Evolutionary conservation across 1,140 invertebrate species (phyloP).

Genomic region (Tetramorium simillimum): DNA sequence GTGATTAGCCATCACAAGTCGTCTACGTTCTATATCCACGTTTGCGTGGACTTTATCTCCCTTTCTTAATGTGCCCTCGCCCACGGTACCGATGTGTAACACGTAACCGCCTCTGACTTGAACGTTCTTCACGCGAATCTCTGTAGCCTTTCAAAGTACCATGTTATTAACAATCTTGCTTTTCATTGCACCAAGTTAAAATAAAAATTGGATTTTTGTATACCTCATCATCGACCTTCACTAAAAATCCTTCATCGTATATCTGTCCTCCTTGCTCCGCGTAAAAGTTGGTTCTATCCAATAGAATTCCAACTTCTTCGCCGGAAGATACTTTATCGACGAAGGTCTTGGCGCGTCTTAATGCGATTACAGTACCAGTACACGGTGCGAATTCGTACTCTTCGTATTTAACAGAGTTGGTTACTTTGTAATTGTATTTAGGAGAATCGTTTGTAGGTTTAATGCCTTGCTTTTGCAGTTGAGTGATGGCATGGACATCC

Average conservation of each 20-base stretch:
- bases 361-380: constrained; percentile 89
- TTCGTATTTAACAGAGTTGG: constrained; percentile 87
- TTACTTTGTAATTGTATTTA: constrained; percentile 96
- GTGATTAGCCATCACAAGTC: constrained; percentile 99
- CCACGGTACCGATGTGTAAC: constrained; percentile 93
- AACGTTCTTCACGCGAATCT: constrained; percentile 97
- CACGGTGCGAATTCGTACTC: constrained; percentile 90
- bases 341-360: constrained; percentile 94
- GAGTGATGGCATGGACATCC: constrained; percentile 97
- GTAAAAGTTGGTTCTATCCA: constrained; percentile 98
- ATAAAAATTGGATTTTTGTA: constrained; percentile 49
- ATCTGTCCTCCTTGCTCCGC: constrained; percentile 99
- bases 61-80: constrained; percentile 93
- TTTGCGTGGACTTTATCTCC: constrained; percentile 94
- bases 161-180: constrained; percentile 20
- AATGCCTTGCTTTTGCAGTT: constrained; percentile 93
- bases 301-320: constrained; percentile 96
- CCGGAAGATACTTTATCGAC: constrained; percentile 93
- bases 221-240: constrained; percentile 93
- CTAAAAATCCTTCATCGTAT: constrained; percentile 98
- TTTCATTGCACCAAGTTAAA: not conserved
- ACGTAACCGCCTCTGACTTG: constrained; percentile 99
- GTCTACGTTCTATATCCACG: constrained; percentile 93
- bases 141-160: constrained; percentile 88
- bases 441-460: constrained; percentile 95